Percentiles rank a stretch among this genome's conserved stretches.
phyloP scores from a whole-genome alignment of 2,113 vertebrate species.

The Ictidomys tridecemlineatus region DNA sequence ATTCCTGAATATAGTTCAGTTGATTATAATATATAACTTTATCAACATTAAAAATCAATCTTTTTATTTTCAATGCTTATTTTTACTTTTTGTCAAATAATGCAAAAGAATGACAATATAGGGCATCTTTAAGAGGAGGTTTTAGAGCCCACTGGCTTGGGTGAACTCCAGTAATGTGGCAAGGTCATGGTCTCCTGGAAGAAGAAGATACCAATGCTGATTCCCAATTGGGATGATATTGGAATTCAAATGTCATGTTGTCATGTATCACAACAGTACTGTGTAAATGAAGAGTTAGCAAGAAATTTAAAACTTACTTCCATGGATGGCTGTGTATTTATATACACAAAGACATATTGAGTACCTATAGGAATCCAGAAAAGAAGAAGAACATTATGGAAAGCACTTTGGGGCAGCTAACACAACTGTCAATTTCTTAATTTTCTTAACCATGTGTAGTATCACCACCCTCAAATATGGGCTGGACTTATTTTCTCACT shows the following conservation, averaged over 20 bases:
- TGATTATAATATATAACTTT: neutral
- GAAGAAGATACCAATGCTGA: neutral
- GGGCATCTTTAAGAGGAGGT: neutral
- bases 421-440: neutral
- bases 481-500: neutral
- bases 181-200: neutral
- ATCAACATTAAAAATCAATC: neutral
- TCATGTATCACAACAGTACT: neutral
- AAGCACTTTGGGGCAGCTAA: neutral
- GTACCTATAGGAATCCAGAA: neutral
- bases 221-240: neutral
- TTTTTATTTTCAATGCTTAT: neutral
- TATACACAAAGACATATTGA: neutral
- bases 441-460: neutral
- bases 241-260: neutral
- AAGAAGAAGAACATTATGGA: neutral
- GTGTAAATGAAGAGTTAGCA: no score
- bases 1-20: neutral
- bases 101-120: neutral
- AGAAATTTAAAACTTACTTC: neutral
- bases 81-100: neutral
- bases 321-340: neutral
- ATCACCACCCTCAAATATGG: accelerated
- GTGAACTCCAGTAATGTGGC: neutral
- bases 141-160: neutral